Conservation (phyloP, 2,888 invertebrate genomes). For the Eupsilia transversa region DNA sequence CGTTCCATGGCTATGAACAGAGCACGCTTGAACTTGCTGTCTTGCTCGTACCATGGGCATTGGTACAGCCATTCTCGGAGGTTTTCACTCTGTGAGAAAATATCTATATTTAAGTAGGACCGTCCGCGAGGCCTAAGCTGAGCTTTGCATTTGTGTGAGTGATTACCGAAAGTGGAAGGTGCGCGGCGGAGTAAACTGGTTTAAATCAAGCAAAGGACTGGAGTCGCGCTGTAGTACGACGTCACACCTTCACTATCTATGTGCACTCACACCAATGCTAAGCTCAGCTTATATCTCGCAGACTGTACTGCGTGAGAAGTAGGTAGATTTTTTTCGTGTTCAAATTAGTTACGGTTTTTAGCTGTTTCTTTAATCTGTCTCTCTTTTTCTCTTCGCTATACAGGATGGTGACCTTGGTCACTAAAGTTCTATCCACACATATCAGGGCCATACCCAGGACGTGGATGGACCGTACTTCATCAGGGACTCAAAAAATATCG, state of each 20-base stretch:
- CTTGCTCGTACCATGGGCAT: conserved; percentile 90
- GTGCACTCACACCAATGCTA: too few relatives aligned
- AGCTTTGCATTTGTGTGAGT: too few relatives aligned
- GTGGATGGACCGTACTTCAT: not conserved
- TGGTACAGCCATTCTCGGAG: conserved; percentile 88
- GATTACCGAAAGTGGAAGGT: too few relatives aligned
- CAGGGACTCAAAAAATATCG: not conserved
- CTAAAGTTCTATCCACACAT: not conserved
- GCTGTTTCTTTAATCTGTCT: not conserved
- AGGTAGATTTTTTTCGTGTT: not conserved
- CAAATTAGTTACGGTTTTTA: not conserved
- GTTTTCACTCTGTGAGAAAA: conserved; percentile 79
- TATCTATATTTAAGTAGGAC: not conserved
- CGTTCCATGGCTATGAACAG: conserved; percentile 88
- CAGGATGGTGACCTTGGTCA: not conserved
- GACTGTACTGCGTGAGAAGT: too few relatives aligned
- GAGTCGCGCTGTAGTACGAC: too few relatives aligned
- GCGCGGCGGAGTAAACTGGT: too few relatives aligned
- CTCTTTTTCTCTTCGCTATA: not conserved
- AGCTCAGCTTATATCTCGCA: too few relatives aligned
- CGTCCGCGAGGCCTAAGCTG: too few relatives aligned
- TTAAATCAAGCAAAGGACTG: too few relatives aligned
- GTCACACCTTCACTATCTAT: too few relatives aligned
- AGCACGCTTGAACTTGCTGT: conserved; percentile 79
- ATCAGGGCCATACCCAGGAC: not conserved